A percentile compares a stretch with the other conserved stretches of the same genome.
Evolutionary conservation across 2,888 invertebrate genomes (phyloP).

Genomic region (Nomada ferruginata): DNA sequence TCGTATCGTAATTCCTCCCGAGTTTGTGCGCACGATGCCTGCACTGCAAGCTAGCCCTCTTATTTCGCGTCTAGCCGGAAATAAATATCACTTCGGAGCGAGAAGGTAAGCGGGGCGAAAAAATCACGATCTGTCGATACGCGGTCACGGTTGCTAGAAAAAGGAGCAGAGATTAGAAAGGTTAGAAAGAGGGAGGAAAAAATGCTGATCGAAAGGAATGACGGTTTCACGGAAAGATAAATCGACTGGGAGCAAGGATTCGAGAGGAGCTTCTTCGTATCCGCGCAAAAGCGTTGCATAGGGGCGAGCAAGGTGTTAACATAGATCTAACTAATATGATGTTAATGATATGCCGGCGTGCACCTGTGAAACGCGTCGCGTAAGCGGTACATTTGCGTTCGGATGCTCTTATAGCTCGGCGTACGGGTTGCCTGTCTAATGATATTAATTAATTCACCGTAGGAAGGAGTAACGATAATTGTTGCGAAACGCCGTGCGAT

Average conservation of each 20-base stretch:
- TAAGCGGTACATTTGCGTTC: constrained; percentile 12
- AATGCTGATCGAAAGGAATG: not conserved
- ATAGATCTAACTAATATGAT: constrained; percentile 35
- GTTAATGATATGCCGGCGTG: constrained; percentile 47
- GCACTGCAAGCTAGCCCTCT: too few species aligned
- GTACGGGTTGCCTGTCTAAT: constrained; percentile 25
- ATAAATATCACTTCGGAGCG: not conserved
- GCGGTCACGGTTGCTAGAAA: not conserved
- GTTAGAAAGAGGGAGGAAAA: too few species aligned
- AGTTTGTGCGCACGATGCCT: too few species aligned
- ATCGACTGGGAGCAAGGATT: not conserved
- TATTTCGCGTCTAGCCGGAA: too few species aligned
- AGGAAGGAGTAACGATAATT: constrained; percentile 15
- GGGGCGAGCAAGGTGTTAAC: constrained; percentile 38
- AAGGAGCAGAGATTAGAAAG: not conserved
- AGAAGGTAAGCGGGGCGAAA: not conserved
- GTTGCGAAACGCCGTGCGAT: constrained; percentile 20
- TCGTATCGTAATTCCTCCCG: too few species aligned
- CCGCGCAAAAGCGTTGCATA: constrained; percentile 11
- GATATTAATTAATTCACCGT: constrained; percentile 46
- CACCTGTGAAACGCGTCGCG: constrained; percentile 41
- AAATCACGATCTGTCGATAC: not conserved
- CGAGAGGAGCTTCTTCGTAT: constrained; percentile 1
- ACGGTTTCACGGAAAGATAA: not conserved
- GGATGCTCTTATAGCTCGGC: constrained; percentile 7